phyloP scores from a whole-genome alignment of 1,140 invertebrate genomes.

The Diuraphis noxia region DNA sequence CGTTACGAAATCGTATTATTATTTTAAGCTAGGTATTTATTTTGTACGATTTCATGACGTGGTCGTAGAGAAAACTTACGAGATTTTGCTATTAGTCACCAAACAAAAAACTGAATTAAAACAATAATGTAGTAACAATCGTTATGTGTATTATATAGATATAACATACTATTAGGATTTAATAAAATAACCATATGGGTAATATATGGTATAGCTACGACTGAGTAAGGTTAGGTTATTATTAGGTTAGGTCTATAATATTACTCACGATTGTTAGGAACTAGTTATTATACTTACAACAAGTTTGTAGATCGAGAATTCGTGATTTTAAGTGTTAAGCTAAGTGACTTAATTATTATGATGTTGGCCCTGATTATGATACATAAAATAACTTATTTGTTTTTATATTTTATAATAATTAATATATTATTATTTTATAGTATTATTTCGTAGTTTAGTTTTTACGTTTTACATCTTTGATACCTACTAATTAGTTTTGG shows the following conservation, averaged over 20 bases:
- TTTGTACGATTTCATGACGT: not conserved
- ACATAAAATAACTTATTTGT: too few relatives aligned
- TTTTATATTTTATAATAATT: not conserved
- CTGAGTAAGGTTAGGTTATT: too few relatives aligned
- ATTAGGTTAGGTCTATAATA: too few relatives aligned
- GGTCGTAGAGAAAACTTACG: not conserved
- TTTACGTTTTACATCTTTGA: not conserved
- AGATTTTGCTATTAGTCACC: not conserved
- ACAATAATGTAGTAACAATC: not conserved
- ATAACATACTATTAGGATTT: too few relatives aligned
- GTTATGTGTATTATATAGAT: not conserved
- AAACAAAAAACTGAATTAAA: not conserved
- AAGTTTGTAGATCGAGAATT: not conserved
- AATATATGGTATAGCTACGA: too few relatives aligned
- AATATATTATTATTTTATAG: not conserved
- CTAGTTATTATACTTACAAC: not conserved
- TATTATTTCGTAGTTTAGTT: too few relatives aligned
- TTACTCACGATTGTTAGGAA: not conserved
- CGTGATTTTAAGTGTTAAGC: not conserved
- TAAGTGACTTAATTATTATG: not conserved
- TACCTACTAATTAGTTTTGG: not conserved
- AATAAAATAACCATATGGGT: too few relatives aligned
- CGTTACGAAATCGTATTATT: not conserved
- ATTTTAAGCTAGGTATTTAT: not conserved
- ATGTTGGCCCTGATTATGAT: not conserved